Evolutionary conservation across 2,888 invertebrate genomes (phyloP), one percentile per base, ranked within the genome.

Genomic region (Rhingia campestris): DNA sequence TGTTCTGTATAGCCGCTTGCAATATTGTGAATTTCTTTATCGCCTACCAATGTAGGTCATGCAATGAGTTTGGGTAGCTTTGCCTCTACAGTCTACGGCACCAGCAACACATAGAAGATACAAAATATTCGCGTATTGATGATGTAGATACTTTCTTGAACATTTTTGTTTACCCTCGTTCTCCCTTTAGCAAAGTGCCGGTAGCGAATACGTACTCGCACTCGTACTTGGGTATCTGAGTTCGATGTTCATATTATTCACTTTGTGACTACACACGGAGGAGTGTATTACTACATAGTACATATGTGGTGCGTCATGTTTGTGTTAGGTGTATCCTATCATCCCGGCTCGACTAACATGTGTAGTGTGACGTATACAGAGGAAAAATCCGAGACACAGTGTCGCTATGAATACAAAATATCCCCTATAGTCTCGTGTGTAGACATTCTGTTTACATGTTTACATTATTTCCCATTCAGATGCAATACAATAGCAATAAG

Each of bases 331-430:
- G 43, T 49, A 33, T 41, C 12, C 39, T 53, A 49, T 74, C 67
- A 45, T 49, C 39, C 4, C 3, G n/a, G 22, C 66, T 30, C 6
- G 4, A 7, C n/a, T 47, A n/a, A 43, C 45, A 37, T 67, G 56
- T 54, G 30, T 22, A 43, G 37, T 56, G 72, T 82, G 81, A 82
- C 81, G 81, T 82, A 82, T 61, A 77, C 77, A 77, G 39, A 72
- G 61, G 59, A 76, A 72, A 49, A 67, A 54, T 9, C 14, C 61
- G 66, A 82, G 81, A 77, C 76, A 63, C 54, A 43, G 43, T 73
- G 81, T 72, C 76, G 72, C 77, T 82, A 56, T 67, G 72, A 76
- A 67, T 56, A 63, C 67, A 72, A 76, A 81, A 59, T 58, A 74
- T 74, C 43, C 61, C 54, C 63, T 32, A 54, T 30, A 39, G 39